These are phyloP conservation scores for Lycaon pictus DNA, from an alignment of 2,113 vertebrate genomes.

Conservation along the genomic window DNA sequence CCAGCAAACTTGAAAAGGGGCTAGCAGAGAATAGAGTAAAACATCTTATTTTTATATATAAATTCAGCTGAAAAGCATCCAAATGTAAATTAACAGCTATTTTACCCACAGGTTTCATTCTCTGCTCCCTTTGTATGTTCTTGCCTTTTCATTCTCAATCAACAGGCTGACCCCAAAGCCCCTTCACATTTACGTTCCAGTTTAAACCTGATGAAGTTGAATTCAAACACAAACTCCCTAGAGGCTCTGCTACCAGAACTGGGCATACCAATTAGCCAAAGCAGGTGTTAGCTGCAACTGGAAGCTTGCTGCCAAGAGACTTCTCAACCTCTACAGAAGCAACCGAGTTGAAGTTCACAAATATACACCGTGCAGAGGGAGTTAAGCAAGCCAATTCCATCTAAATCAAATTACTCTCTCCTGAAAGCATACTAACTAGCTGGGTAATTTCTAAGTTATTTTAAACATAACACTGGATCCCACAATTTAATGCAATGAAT, in stretches of 20 bases:
- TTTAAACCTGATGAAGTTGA: constrained; percentile 11
- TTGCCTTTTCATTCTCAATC: constrained; percentile 23
- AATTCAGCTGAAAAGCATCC: background rate
- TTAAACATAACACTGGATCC: background rate
- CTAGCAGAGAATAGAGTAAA: constrained; percentile 2
- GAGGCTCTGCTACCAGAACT: background rate
- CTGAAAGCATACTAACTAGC: constrained; percentile 38
- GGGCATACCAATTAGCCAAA: background rate
- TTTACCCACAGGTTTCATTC: background rate
- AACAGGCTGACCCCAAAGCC: background rate
- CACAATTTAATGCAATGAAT: background rate
- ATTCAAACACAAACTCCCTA: constrained; percentile 51
- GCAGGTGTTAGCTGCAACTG: background rate
- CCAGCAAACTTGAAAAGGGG: constrained; percentile 5
- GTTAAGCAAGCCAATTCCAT: background rate
- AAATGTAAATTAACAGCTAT: background rate
- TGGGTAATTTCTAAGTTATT: background rate
- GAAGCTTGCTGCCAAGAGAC: constrained; percentile 44
- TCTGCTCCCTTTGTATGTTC: background rate
- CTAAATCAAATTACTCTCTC: constrained; percentile 19
- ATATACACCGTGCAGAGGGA: background rate
- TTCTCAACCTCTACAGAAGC: constrained; percentile 9
- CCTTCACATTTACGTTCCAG: background rate
- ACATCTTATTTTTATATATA: background rate
- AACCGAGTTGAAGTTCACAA: constrained; percentile 43